Percentiles rank a stretch among this genome's conserved stretches.
phyloP scores from a whole-genome alignment of 2,113 vertebrate genomes.

The Hydrolagus affinis region DNA sequence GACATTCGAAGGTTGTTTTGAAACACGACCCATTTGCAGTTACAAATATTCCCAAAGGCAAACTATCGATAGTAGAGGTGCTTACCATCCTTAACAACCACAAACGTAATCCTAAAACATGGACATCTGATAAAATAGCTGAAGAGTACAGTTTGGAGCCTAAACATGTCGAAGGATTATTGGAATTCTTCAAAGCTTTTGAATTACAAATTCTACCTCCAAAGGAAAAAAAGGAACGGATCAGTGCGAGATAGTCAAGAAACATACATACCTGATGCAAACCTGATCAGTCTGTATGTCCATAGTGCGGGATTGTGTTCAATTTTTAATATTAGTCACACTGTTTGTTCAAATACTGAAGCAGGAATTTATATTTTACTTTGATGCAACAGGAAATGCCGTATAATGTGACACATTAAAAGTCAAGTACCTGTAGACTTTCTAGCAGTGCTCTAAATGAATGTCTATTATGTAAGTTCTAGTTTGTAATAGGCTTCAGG shows the following conservation, averaged over 20 bases:
- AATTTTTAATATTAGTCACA: background rate
- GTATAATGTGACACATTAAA: background rate
- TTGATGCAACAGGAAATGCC: background rate
- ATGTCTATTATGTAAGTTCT: no score
- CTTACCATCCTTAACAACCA: conserved; percentile 72
- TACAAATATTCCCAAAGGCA: conserved; percentile 70
- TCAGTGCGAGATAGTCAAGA: conserved; percentile 52
- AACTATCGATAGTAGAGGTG: conserved; percentile 70
- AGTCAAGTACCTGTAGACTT: background rate
- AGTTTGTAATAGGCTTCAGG: no score
- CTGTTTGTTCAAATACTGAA: background rate
- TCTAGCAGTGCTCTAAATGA: background rate
- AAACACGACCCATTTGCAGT: conserved; percentile 41
- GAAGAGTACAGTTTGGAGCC: conserved; percentile 72
- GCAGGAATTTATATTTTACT: background rate
- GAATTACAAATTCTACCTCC: conserved; percentile 59
- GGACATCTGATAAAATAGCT: conserved; percentile 77
- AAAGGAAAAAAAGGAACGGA: conserved; percentile 49
- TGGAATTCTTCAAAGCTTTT: conserved; percentile 78
- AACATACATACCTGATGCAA: background rate
- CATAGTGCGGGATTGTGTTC: background rate
- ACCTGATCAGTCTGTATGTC: background rate
- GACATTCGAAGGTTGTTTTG: conserved; percentile 53
- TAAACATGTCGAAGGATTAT: conserved; percentile 65
- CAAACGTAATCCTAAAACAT: conserved; percentile 63